Conservation (phyloP, 2,797 vertebrate genomes). For the Distichodus sexfasciatus region DNA sequence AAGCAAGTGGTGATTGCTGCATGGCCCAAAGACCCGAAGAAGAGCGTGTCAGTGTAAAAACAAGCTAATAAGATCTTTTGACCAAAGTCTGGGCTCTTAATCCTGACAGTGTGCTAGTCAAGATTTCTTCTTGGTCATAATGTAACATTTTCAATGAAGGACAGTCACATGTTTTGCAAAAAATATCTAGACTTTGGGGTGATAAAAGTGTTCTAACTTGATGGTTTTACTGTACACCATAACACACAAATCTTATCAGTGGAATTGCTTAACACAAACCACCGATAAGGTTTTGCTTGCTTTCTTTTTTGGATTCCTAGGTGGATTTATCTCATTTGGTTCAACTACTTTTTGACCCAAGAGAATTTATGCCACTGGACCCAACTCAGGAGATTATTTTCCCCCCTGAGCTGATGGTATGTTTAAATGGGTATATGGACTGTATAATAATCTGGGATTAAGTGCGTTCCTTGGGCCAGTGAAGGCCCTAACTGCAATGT, state of each 20-base stretch:
- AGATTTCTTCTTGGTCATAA: background rate
- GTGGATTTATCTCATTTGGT: constrained; percentile 17
- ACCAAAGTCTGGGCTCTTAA: background rate
- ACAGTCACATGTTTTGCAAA: constrained; percentile 10
- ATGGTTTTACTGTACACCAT: background rate
- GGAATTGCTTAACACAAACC: background rate
- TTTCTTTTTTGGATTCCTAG: constrained; percentile 32
- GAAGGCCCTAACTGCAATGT: no score
- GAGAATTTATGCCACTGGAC: constrained; percentile 85
- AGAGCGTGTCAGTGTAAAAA: constrained; percentile 31
- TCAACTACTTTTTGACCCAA: constrained; percentile 72
- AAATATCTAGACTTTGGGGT: background rate
- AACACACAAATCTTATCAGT: background rate
- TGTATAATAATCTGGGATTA: no score
- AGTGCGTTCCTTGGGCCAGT: no score
- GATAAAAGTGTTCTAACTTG: background rate
- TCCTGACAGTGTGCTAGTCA: background rate
- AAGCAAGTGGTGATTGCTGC: constrained; percentile 75
- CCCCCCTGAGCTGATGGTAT: constrained; percentile 89
- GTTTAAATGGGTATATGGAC: no score
- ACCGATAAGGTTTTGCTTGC: background rate
- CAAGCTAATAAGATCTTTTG: background rate
- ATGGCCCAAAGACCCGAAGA: constrained; percentile 52
- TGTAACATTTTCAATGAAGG: constrained; percentile 12
- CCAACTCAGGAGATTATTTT: constrained; percentile 94